phyloP scores from a whole-genome alignment of 2,797 vertebrate species.

The Anolis apletophallus region DNA sequence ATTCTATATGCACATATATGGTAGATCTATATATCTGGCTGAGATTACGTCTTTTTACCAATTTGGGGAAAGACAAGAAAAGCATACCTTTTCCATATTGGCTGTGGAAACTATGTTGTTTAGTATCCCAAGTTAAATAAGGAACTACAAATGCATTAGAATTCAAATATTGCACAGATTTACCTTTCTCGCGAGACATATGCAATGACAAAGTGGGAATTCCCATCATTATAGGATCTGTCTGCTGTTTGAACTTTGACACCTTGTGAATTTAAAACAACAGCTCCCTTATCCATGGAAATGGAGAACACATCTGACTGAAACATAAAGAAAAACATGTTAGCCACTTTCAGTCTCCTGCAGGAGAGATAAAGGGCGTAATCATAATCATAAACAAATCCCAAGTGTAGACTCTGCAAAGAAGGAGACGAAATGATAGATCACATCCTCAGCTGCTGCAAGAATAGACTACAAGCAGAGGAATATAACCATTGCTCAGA shows the following conservation, averaged over 20 bases:
- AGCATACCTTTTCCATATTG: background rate
- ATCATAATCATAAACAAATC: too few species aligned
- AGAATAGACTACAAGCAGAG: too few species aligned
- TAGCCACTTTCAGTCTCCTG: too few species aligned
- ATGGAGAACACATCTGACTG: slow-evolving; percentile 91
- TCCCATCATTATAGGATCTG: slow-evolving; percentile 90
- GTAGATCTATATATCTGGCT: background rate
- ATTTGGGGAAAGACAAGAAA: background rate
- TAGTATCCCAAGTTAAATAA: background rate
- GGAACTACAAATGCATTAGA: background rate
- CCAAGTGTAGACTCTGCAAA: too few species aligned
- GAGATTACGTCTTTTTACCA: background rate
- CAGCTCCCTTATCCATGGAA: slow-evolving; percentile 90
- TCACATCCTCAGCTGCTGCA: too few species aligned
- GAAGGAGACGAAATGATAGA: too few species aligned
- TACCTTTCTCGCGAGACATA: slow-evolving; percentile 89
- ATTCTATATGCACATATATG: too few species aligned
- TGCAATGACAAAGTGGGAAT: slow-evolving; percentile 88
- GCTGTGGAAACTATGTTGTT: background rate
- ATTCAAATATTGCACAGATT: slow-evolving; percentile 46
- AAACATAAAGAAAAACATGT: slow-evolving; percentile 59
- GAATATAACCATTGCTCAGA: too few species aligned
- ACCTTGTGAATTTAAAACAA: slow-evolving; percentile 87
- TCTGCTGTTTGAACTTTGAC: slow-evolving; percentile 86
- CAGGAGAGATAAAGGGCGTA: too few species aligned